These are phyloP conservation scores for Rhabdophis nuchalis DNA, from an alignment of 2,797 vertebrate genomes.

Conservation along the genomic window DNA sequence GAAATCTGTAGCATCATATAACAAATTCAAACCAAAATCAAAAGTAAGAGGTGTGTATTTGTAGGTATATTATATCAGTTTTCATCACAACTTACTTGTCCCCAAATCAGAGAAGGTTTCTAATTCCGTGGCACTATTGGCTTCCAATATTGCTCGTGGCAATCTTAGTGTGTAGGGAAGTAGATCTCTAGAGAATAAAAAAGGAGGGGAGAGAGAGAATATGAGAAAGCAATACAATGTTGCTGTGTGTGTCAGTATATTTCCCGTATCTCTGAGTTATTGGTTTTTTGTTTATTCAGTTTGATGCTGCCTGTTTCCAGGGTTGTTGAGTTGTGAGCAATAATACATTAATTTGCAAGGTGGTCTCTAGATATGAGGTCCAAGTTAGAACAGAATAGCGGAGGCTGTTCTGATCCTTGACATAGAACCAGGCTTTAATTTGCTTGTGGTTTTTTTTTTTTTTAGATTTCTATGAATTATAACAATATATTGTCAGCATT, in stretches of 20 bases:
- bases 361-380: background rate
- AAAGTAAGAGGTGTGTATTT: background rate
- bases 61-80: background rate
- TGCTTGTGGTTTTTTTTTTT: background rate
- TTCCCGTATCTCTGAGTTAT: background rate
- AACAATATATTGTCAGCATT: background rate
- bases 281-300: background rate
- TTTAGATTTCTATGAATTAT: background rate
- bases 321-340: background rate
- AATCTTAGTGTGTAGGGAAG: slow-evolving; percentile 82
- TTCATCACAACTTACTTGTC: slow-evolving; percentile 75
- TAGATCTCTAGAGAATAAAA: slow-evolving; percentile 79
- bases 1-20: background rate
- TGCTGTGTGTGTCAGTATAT: background rate
- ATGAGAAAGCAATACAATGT: background rate
- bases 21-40: background rate
- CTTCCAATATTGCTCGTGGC: slow-evolving; percentile 81
- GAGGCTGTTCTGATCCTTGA: background rate
- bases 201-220: slow-evolving; percentile 23
- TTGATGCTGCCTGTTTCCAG: background rate
- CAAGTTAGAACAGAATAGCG: background rate
- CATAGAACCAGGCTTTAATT: background rate
- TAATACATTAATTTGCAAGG: background rate
- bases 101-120: slow-evolving; percentile 84
- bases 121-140: slow-evolving; percentile 81